These are phyloP conservation scores for Eilema caniola DNA, from an alignment of 2,888 invertebrate genomes.

Conservation along the genomic window DNA sequence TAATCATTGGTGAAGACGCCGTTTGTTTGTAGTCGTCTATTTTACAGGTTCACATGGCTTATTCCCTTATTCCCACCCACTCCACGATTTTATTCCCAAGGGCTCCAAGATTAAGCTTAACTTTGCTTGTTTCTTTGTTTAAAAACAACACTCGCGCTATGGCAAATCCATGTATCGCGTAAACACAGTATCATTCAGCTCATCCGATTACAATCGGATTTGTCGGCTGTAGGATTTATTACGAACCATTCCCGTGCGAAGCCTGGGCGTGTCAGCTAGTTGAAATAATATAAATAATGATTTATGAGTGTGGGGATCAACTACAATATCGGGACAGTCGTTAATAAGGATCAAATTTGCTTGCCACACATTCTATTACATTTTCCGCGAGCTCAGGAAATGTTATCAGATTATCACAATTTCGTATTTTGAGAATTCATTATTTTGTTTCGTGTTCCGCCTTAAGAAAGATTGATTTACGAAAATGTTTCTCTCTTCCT, in stretches of 20 bases:
- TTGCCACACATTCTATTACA: neutral
- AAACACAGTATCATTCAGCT: too few relatives aligned
- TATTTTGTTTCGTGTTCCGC: neutral
- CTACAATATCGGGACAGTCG: neutral
- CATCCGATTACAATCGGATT: too few relatives aligned
- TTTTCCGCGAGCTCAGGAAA: neutral
- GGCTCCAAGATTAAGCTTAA: too few relatives aligned
- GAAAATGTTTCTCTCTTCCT: neutral
- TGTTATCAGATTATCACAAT: neutral
- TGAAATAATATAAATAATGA: neutral
- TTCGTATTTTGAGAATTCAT: neutral
- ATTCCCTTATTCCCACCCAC: too few relatives aligned
- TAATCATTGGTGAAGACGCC: too few relatives aligned
- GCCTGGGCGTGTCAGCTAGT: neutral
- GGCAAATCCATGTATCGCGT: too few relatives aligned
- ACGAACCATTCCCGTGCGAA: neutral
- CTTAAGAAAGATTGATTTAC: slow-evolving; percentile 6
- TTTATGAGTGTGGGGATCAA: slow-evolving; percentile 2
- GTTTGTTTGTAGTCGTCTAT: too few relatives aligned
- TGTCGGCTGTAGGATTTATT: neutral
- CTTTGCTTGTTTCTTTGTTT: too few relatives aligned
- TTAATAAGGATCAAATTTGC: neutral
- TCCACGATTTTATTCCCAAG: too few relatives aligned
- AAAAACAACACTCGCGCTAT: too few relatives aligned
- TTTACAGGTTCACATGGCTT: too few relatives aligned